Conservation (phyloP, 2,113 vertebrate genomes). For the Myiagra hebetior region DNA sequence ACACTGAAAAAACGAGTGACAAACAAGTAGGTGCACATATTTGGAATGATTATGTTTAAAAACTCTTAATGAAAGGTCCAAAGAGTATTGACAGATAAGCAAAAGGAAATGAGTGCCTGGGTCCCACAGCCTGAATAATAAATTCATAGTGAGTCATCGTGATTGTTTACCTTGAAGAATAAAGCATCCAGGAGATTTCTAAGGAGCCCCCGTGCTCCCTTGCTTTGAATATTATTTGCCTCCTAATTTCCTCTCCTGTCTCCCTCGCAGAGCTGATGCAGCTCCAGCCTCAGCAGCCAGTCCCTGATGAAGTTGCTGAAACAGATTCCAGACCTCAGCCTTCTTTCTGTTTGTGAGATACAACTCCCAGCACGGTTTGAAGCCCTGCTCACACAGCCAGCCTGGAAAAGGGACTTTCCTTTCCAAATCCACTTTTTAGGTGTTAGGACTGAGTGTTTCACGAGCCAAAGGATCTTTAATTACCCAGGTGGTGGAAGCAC, state of each 20-base stretch:
- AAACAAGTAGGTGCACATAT: background rate
- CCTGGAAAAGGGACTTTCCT: background rate
- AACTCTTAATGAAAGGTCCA: background rate
- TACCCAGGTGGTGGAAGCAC: background rate
- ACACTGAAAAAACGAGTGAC: background rate
- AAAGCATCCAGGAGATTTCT: constrained; percentile 13
- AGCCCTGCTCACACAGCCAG: background rate
- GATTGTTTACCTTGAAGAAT: constrained; percentile 35
- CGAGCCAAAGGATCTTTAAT: background rate
- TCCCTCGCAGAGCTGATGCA: background rate
- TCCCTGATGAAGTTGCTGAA: background rate
- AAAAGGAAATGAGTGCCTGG: constrained; percentile 28
- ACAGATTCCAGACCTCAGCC: background rate
- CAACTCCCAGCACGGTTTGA: background rate
- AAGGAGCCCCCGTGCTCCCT: background rate
- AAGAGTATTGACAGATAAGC: background rate
- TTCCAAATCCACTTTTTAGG: background rate
- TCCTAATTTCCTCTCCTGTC: background rate
- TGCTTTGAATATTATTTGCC: background rate
- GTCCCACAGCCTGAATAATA: constrained; percentile 18
- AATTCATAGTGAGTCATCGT: constrained; percentile 24
- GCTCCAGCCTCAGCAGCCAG: background rate
- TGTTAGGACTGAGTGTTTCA: background rate
- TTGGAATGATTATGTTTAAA: background rate
- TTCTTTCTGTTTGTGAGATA: background rate